Evolutionary conservation across 2,797 vertebrate genomes (phyloP), one percentile per base, ranked within the genome.

Genomic region (Hemibagrus guttatus): DNA sequence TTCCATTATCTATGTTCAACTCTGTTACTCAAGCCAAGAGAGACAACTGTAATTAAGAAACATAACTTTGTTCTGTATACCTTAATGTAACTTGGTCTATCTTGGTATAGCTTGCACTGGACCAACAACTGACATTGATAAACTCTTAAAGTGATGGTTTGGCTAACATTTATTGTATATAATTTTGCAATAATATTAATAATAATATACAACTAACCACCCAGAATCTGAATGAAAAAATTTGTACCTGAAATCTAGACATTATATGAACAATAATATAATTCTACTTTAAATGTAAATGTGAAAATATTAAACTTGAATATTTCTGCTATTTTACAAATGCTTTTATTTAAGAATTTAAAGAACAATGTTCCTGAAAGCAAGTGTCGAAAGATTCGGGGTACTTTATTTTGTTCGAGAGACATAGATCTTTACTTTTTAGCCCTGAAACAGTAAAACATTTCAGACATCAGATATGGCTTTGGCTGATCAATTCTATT

Each of bases 11-110:
- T 46, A 64, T 31, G 42, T 31, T 61, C 64, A n/a, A 54, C 35
- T 84, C 23, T 59, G 82, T 72, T 52, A 35, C 56, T 35, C 13
- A 82, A 82, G 59, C 68, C 85, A 76, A 64, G 59, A 52, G 23
- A 16, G 35, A 80, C 19, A 11, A 35, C 6, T 81, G 52, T 68
- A 58, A 19, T 39, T 61, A 63, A n/a, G 78, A 61, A n/a, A 80
- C 58, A 61, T 9, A 9, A 42, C 58, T 59, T 59, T 79, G n/a
- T 52, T 78, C 75, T 78, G 21, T 39, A 42, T 61, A 59, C 21
- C 28, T 31, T 58, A 8, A 75, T 52, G 52, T 75, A 52, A 52
- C n/a, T 2, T 75, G 49, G 49, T 19, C 14, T 75, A 17, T 54
- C 23, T 76, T 54, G 74, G 49, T 28, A 31, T 35, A 31, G 2